Conservation (phyloP, 2,888 invertebrate species). For the Ophion obscuratus region DNA sequence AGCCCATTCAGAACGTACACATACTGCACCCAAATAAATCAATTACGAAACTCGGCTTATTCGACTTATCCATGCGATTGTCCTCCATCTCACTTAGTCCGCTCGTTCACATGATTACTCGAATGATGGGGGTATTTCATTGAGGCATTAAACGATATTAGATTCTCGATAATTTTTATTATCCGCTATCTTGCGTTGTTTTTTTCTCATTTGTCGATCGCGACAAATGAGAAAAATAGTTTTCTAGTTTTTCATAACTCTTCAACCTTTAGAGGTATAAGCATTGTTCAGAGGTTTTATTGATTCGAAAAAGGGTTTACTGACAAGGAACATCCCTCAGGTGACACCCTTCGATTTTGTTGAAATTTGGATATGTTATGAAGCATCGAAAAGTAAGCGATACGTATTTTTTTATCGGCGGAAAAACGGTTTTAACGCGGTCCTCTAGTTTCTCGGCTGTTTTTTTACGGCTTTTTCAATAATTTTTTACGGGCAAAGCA, state of each 20-base stretch:
- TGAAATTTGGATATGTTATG: no score
- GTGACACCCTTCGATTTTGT: no score
- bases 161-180: constrained; percentile 12
- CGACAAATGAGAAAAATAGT: no score
- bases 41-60: constrained; percentile 36
- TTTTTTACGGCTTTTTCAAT: no score
- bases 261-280: background rate
- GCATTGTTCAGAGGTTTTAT: background rate
- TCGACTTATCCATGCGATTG: constrained; percentile 39
- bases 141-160: constrained; percentile 24
- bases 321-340: no score
- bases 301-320: no score
- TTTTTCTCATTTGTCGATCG: background rate
- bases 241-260: background rate
- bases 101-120: background rate
- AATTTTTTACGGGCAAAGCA: no score
- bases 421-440: no score
- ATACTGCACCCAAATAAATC: constrained; percentile 32
- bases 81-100: background rate
- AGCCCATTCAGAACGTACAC: background rate
- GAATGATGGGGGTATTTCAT: constrained; percentile 9
- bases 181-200: background rate
- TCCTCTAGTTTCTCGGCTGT: no score
- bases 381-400: no score
- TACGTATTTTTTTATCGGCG: no score